Evolutionary conservation across 2,113 vertebrate genomes (phyloP), one percentile per base, ranked within the genome.

Genomic region (Carassius gibelio): DNA sequence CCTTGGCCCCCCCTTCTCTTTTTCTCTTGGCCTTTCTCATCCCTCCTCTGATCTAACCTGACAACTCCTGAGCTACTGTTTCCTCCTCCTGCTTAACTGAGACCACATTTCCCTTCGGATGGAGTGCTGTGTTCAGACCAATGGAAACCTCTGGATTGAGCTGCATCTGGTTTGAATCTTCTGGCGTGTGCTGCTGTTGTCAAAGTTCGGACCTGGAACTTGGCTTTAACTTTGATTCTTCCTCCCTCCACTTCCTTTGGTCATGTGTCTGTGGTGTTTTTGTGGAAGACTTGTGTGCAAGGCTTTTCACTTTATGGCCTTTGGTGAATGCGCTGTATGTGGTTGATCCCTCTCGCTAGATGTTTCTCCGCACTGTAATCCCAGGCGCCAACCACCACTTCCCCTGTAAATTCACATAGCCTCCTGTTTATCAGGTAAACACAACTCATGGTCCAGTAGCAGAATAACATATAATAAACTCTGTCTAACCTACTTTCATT

Each of bases 41-140:
- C 85, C 91, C 91, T 91, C 85, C 91, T 95, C 94, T 96, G 94
- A 96, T 95, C 87, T 75, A 90, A 95, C 91, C 94, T 95, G 96
- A 96, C 95, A 96, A 93, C 93, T 95, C 90, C 90, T 93, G 94
- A 96, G 96, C 95, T 96, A 96, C 96, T 88, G 93, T 96, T 97
- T 96, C 95, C 96, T 95, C 91, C 90, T 92, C 83, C 92, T 87
- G 88, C 90, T 93, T 96, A 96, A 96, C 94, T 95, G 93, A 85
- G 93, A 95, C 94, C 96, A 96, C 92, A 95, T 96, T 96, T 93
- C 89, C 85, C 85, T 59, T 30, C 90, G 4, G 3, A 89, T 87
- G 72, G 74, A 89, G 91, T 88, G 87, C 92, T 91, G 90, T 86
- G 86, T 92, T 93, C 82, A 86, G 26, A 55, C 82, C 76, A 52